A percentile compares a stretch with the other conserved stretches of the same genome.
phyloP scores from a whole-genome alignment of 2,797 vertebrate species.

The Limnodromus scolopaceus region DNA sequence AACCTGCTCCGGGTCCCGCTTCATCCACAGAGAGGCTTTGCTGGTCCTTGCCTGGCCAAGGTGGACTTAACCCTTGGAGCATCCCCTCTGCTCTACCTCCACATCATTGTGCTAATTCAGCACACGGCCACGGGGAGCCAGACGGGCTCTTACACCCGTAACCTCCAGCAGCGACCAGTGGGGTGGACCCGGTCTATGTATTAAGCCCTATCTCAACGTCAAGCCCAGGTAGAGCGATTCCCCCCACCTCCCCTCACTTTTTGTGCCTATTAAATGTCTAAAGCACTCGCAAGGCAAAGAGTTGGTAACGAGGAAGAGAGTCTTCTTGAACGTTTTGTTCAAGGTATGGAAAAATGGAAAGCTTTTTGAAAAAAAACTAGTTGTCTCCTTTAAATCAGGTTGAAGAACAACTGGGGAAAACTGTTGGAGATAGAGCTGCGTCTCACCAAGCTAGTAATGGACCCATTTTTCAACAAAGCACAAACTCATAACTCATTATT shows the following conservation, averaged over 20 bases:
- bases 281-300: background rate
- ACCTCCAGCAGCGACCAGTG: background rate
- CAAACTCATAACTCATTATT: background rate
- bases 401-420: background rate
- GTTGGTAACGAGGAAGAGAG: background rate
- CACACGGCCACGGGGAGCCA: background rate
- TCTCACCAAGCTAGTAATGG: background rate
- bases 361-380: background rate
- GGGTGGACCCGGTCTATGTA: background rate
- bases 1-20: background rate
- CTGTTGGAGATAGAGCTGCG: background rate
- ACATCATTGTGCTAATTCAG: background rate
- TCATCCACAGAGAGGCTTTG: background rate
- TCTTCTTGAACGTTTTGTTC: background rate
- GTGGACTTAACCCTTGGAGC: background rate
- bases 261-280: background rate
- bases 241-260: background rate
- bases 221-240: background rate
- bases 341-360: background rate
- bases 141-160: accelerated
- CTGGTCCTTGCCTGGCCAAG: background rate
- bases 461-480: background rate
- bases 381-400: background rate
- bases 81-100: background rate
- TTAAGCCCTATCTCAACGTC: background rate